Percentiles rank a stretch among this genome's conserved stretches.
Evolutionary conservation across 1,140 invertebrate genomes (phyloP).

Genomic region (Aphelenchoides avenae): DNA sequence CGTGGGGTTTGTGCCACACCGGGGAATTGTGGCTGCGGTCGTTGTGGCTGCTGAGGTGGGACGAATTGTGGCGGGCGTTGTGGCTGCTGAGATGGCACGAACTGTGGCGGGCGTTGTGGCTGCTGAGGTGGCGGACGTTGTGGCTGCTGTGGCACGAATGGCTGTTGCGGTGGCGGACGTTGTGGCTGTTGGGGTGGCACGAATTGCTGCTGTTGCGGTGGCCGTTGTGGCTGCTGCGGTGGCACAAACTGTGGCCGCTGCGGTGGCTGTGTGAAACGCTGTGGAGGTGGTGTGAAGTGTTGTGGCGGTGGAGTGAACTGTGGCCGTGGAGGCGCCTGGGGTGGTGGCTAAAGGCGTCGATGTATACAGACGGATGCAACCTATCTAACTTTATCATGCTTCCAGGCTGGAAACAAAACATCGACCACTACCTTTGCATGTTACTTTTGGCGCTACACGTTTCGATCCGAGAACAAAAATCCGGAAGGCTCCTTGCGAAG

Average conservation of each 20-base stretch:
- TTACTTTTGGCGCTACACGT: too few species aligned
- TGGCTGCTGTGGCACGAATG: slow-evolving; percentile 13
- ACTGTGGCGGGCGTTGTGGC: slow-evolving; percentile 25
- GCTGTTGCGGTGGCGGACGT: slow-evolving; percentile 16
- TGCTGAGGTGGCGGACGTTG: slow-evolving; percentile 19
- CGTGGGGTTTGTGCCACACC: slow-evolving; percentile 10
- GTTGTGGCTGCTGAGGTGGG: slow-evolving; percentile 29
- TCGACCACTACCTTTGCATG: not conserved
- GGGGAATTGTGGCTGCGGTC: too few species aligned
- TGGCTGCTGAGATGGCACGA: slow-evolving; percentile 10
- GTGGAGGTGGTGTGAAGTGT: slow-evolving; percentile 13
- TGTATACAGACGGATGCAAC: not conserved
- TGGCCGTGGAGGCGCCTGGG: slow-evolving; percentile 10
- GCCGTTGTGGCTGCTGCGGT: slow-evolving; percentile 24
- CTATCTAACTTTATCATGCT: not conserved
- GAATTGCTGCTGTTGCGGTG: not conserved
- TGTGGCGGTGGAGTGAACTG: slow-evolving; percentile 3
- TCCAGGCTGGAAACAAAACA: not conserved
- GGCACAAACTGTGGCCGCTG: slow-evolving; percentile 3
- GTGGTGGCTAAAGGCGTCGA: slow-evolving; percentile 31
- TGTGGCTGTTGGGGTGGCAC: not conserved
- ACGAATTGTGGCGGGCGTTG: slow-evolving; percentile 16
- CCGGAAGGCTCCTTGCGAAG: too few species aligned
- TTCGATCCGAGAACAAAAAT: too few species aligned
- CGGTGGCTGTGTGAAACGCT: slow-evolving; percentile 8